Percentiles rank a stretch among this genome's conserved stretches.
Conservation (phyloP, 2,888 invertebrate species). For the Lomographa bimaculata region DNA sequence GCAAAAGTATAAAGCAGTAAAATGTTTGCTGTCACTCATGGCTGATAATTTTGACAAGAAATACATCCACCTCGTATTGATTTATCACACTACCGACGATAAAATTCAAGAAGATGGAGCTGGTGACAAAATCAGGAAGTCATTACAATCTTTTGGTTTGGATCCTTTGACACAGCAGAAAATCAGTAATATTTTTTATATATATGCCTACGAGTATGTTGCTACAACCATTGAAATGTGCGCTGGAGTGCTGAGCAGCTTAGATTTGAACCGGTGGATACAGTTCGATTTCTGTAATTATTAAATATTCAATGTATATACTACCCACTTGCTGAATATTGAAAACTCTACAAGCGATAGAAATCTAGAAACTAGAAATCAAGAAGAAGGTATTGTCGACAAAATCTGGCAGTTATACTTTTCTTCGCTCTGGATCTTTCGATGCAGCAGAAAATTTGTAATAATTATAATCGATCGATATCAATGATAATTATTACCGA, state of each 20-base stretch:
- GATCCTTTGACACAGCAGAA: conserved; percentile 28
- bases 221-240: conserved; percentile 54
- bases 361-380: no score
- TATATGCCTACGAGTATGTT: conserved; percentile 57
- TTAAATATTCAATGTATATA: no score
- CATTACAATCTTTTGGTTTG: conserved; percentile 1
- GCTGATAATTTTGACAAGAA: conserved; percentile 61
- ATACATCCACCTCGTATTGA: conserved; percentile 37
- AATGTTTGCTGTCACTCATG: conserved; percentile 51
- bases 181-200: conserved; percentile 55
- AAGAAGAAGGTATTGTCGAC: no score
- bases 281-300: conserved; percentile 66
- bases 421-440: conserved; percentile 19
- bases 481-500: no score
- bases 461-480: conserved; percentile 60
- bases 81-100: no score
- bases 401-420: no score
- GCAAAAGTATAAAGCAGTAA: conserved; percentile 59
- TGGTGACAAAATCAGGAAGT: no score
- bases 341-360: no score
- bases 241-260: conserved; percentile 65
- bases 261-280: conserved; percentile 71
- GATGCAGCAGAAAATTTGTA: conserved; percentile 36
- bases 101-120: no score
- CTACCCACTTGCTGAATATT: no score